These are phyloP conservation scores for Centroberyx gerrardi DNA, from an alignment of 2,797 vertebrate species.

Conservation along the genomic window DNA sequence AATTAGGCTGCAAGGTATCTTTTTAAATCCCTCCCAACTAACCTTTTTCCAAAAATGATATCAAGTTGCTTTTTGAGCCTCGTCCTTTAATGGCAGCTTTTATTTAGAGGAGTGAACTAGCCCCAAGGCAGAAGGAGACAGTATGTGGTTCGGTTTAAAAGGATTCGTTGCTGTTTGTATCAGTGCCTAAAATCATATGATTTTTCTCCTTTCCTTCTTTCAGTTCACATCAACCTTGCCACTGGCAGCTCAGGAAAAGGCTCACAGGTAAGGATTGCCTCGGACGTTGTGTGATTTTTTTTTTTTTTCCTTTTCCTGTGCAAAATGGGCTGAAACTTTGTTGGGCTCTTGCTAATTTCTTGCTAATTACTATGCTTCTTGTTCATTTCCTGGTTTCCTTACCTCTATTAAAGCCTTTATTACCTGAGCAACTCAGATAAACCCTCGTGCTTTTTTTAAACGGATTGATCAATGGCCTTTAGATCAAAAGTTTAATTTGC, in stretches of 20 bases:
- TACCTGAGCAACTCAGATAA: constrained; percentile 32
- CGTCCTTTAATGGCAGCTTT: neutral
- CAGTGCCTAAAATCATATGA: constrained; percentile 23
- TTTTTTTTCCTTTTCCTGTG: constrained; percentile 4
- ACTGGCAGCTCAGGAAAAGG: constrained; percentile 70
- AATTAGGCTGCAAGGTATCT: constrained; percentile 12
- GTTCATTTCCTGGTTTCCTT: constrained; percentile 28
- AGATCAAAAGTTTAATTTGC: constrained; percentile 53
- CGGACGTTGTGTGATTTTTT: neutral
- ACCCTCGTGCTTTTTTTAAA: constrained; percentile 2
- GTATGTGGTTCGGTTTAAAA: constrained; percentile 15
- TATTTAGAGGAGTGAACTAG: neutral
- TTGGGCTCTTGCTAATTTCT: neutral
- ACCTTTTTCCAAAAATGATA: constrained; percentile 9
- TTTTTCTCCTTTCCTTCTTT: constrained; percentile 43
- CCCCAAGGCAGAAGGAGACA: neutral
- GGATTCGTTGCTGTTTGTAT: constrained; percentile 22
- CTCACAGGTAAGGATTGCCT: constrained; percentile 77
- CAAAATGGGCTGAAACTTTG: constrained; percentile 15
- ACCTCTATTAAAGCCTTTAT: constrained; percentile 38
- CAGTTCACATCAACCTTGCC: constrained; percentile 78
- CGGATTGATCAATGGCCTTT: constrained; percentile 30
- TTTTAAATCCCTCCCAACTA: neutral
- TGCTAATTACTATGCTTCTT: constrained; percentile 40
- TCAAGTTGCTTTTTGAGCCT: neutral